phyloP scores from a whole-genome alignment of 92 coral and sea anemone species.

The Chrysogorgia sp. region DNA sequence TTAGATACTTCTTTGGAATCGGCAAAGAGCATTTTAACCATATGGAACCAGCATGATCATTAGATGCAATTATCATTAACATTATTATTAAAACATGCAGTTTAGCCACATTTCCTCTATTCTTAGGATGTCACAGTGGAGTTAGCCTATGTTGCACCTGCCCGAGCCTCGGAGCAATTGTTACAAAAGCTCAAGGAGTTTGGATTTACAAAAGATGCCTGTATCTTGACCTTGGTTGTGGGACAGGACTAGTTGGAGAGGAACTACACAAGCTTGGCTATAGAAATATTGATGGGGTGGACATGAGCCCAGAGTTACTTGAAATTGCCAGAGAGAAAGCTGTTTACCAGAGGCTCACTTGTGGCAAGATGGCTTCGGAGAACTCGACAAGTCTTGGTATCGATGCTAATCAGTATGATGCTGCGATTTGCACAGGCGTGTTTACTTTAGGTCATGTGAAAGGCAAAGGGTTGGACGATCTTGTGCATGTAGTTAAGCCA shows the following conservation, averaged over 20 bases:
- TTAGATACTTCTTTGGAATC: no score
- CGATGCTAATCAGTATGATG: slow-evolving; percentile 67
- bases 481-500: slow-evolving; percentile 77
- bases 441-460: slow-evolving; percentile 75
- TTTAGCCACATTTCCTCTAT: no score
- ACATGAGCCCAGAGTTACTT: slow-evolving; percentile 70
- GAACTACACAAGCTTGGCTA: slow-evolving; percentile 61
- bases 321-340: slow-evolving; percentile 72
- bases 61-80: no score
- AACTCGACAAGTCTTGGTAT: slow-evolving; percentile 30
- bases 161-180: slow-evolving; percentile 61
- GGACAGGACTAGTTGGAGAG: slow-evolving; percentile 87
- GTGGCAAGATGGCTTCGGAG: slow-evolving; percentile 9
- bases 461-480: slow-evolving; percentile 89
- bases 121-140: slow-evolving; percentile 65
- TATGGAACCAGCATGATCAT: no score
- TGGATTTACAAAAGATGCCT: slow-evolving; percentile 46
- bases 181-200: slow-evolving; percentile 58
- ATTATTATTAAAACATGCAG: no score
- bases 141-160: slow-evolving; percentile 74
- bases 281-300: slow-evolving; percentile 77
- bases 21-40: no score
- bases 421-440: slow-evolving; percentile 75
- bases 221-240: slow-evolving; percentile 89
- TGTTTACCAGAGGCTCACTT: slow-evolving; percentile 49